Base-by-base conservation (phyloP, 2,888 invertebrate species). In the Plebejus anna region DNA sequence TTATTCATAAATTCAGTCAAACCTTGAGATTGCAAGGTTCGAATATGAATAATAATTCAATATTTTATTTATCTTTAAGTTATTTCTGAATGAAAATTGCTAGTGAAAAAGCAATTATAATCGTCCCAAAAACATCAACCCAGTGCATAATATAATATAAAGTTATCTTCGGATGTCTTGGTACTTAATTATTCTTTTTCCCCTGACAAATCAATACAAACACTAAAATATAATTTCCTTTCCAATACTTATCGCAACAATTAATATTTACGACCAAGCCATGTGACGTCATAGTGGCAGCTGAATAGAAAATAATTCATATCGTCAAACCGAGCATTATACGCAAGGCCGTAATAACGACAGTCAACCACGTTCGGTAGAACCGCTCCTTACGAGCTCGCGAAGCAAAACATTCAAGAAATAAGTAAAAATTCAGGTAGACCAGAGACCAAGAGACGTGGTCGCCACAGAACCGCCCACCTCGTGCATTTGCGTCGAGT, bases 381-480 rank as follows among this genome's bases (percentile, higher is more conserved):
- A 51, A 32, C 73, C 55, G 32, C 55, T 73, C 28, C 73, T 73
- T 73, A 55, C 55, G 73, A 32, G 51, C 51, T 51, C 22, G 55
- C 32, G 6, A 32, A 51, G 73, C 28, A 55, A 32, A 73, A 55
- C 28, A 55, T 73, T 73, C 6, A 51, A 73, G 32, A 51, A 55
- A 73, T 51, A 55, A 32, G 73, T 73, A 73, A 73, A 66, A 73
- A 73, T 73, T 73, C 51, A 73, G 73, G 73, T 73, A 73, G 73
- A 32, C 51, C 32, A 73, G 51, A 73, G 73, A 73, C 28, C 73
- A 73, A 73, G 51, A 4, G 47, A 32, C 51, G 51, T 73, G 73
- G 73, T 73, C 51, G 28, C 16, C 16, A 51, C 47, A 32, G 28
- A 42, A 72, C 47, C 73, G 73, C 73, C 73, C 51, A 51, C 73